A percentile compares a stretch with the other conserved stretches of the same genome.
Evolutionary conservation across 2,888 invertebrate genomes (phyloP).

Genomic region (Rotaria socialis): DNA sequence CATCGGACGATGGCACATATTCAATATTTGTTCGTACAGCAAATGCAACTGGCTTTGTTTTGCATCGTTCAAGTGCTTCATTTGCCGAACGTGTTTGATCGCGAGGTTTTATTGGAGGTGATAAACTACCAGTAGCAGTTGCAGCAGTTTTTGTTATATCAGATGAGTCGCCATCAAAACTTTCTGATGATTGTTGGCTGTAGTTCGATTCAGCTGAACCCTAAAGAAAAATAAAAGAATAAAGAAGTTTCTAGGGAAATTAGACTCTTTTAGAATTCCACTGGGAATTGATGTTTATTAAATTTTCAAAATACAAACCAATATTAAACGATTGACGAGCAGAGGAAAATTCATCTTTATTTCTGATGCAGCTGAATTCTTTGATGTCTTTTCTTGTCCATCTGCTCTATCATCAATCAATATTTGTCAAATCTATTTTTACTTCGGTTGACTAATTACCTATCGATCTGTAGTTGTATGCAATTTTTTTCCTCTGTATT

Average conservation of each 20-base stretch:
- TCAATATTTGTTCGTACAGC: conserved; percentile 98
- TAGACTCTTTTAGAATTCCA: not conserved
- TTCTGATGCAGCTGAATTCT: not conserved
- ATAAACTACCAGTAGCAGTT: not conserved
- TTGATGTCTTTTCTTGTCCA: not conserved
- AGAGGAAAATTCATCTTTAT: not conserved
- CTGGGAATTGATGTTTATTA: not conserved
- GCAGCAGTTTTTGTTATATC: not conserved
- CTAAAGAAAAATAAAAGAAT: not conserved
- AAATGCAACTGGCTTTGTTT: conserved; percentile 97
- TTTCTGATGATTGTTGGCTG: conserved; percentile 1
- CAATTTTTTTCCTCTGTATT: not conserved
- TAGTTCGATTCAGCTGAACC: conserved; percentile 6
- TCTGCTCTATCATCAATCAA: not conserved
- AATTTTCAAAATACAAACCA: conserved; percentile 4
- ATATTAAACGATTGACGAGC: not conserved
- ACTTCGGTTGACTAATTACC: not conserved
- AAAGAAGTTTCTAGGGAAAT: not conserved
- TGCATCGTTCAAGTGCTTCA: conserved; percentile 1
- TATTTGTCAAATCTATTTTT: conserved; percentile 8
- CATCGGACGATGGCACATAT: conserved; percentile 91
- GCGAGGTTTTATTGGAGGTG: not conserved
- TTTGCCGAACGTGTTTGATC: conserved; percentile 7
- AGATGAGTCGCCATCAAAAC: not conserved
- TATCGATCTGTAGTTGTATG: not conserved